These are phyloP conservation scores for Ptilodon capucinus DNA, from an alignment of 2,888 invertebrate species.

Conservation along the genomic window DNA sequence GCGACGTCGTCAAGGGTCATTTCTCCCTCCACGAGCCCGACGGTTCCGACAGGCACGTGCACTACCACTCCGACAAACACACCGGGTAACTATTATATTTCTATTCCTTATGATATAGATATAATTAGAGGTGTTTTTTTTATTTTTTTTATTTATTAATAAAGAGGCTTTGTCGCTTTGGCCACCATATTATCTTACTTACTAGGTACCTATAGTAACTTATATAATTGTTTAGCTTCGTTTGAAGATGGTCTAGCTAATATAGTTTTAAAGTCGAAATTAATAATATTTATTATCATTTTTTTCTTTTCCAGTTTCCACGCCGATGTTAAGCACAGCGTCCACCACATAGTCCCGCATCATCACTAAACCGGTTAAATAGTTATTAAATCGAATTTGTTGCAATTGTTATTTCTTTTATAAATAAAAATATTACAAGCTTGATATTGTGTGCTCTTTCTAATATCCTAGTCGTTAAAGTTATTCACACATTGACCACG, in stretches of 20 bases:
- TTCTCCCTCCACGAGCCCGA: constrained; percentile 71
- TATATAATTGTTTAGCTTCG: too few relatives aligned
- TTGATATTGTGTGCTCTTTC: background rate
- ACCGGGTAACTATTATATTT: constrained; percentile 53
- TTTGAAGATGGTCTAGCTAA: too few relatives aligned
- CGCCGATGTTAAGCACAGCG: constrained; percentile 47
- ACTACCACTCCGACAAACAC: constrained; percentile 74
- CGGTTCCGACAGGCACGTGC: constrained; percentile 74
- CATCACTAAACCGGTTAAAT: constrained; percentile 16
- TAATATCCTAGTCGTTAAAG: background rate
- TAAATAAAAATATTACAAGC: background rate
- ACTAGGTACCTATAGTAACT: too few relatives aligned
- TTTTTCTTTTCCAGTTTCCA: constrained; percentile 43
- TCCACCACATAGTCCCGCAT: constrained; percentile 46
- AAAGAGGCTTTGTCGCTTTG: too few relatives aligned
- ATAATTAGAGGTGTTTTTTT: too few relatives aligned
- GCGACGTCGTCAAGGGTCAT: constrained; percentile 61
- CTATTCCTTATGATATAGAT: too few relatives aligned
- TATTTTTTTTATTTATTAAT: too few relatives aligned
- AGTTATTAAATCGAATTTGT: background rate
- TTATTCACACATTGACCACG: too few relatives aligned
- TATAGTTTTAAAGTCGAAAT: too few relatives aligned
- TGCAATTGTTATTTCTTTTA: background rate
- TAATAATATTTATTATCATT: too few relatives aligned
- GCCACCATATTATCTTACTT: too few relatives aligned